A percentile compares a stretch with the other conserved stretches of the same genome.
phyloP scores from a whole-genome alignment of 2,797 vertebrate species.

The Melanotaenia trifasciata region DNA sequence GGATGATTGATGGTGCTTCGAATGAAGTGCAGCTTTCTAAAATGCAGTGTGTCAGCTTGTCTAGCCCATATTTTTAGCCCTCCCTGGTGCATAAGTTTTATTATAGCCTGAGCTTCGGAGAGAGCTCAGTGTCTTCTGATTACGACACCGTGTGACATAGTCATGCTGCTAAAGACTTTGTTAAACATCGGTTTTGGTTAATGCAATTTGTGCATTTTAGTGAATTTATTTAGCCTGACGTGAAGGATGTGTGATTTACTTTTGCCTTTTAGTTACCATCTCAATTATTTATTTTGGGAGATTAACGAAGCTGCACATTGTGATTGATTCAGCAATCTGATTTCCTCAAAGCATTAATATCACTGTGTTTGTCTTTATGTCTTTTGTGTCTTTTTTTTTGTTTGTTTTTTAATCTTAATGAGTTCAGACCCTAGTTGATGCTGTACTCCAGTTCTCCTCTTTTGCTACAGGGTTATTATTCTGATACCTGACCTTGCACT shows the following conservation, averaged over 20 bases:
- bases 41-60: conserved; percentile 74
- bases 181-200: conserved; percentile 8
- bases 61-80: conserved; percentile 73
- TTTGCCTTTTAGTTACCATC: too few species aligned
- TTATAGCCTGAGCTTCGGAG: conserved; percentile 62
- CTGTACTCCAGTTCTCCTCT: not conserved
- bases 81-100: conserved; percentile 67
- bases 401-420: not conserved
- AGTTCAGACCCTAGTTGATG: conserved; percentile 1
- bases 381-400: not conserved
- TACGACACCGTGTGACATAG: conserved; percentile 51
- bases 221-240: not conserved
- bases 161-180: conserved; percentile 25
- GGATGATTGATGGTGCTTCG: conserved; percentile 58
- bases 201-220: conserved; percentile 5
- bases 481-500: conserved; percentile 30
- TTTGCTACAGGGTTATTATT: conserved; percentile 14
- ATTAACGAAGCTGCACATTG: not conserved
- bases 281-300: conserved; percentile 3
- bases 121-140: conserved; percentile 59
- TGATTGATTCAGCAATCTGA: not conserved
- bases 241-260: not conserved
- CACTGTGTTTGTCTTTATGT: conserved; percentile 7
- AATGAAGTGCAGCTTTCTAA: conserved; percentile 58
- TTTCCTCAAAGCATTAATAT: conserved; percentile 21